Evolutionary conservation across 2,797 vertebrate genomes (phyloP).

Genomic region (Cichlasoma orientale): DNA sequence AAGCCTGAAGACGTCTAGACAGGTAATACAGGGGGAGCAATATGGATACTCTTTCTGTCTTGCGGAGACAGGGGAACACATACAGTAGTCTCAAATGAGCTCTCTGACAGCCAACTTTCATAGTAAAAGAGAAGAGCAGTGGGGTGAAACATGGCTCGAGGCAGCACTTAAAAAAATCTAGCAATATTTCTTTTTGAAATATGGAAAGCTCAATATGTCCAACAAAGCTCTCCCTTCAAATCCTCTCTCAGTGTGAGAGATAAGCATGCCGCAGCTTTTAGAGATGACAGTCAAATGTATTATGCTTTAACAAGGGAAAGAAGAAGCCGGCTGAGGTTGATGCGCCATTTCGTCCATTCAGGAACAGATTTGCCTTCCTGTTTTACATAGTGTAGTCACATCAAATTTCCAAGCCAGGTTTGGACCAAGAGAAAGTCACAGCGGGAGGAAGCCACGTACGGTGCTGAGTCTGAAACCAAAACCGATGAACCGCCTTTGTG

Average conservation of each 20-base stretch:
- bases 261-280: constrained; percentile 62
- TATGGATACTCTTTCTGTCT: constrained; percentile 38
- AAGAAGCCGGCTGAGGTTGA: constrained; percentile 38
- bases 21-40: constrained; percentile 48
- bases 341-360: constrained; percentile 15
- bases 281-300: constrained; percentile 67
- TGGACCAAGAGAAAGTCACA: constrained; percentile 3
- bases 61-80: constrained; percentile 34
- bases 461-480: background rate
- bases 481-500: constrained; percentile 19
- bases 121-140: constrained; percentile 51
- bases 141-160: constrained; percentile 66
- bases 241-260: constrained; percentile 61
- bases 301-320: constrained; percentile 50
- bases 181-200: constrained; percentile 71
- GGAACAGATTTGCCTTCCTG: constrained; percentile 34
- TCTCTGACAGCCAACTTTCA: constrained; percentile 63
- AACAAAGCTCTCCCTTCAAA: constrained; percentile 69
- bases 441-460: background rate
- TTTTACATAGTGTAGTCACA: constrained; percentile 32
- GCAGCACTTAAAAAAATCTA: constrained; percentile 59
- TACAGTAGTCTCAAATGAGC: constrained; percentile 60
- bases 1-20: constrained; percentile 40
- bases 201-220: constrained; percentile 67
- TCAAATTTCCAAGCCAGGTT: constrained; percentile 37